Evolutionary conservation across 2,113 vertebrate genomes (phyloP).

Genomic region (Corythornis madagascariensis): DNA sequence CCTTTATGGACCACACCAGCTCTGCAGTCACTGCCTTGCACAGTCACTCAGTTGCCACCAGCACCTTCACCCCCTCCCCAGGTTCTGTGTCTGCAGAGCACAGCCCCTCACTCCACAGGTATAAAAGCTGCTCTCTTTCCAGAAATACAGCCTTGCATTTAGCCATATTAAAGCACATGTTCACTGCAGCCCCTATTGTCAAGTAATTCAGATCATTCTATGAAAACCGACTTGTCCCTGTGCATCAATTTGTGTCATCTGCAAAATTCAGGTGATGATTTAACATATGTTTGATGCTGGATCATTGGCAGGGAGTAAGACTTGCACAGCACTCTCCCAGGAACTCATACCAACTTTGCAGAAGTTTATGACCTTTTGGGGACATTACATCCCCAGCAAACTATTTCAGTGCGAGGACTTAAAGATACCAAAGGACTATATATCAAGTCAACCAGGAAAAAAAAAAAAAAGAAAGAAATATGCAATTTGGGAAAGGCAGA

Average conservation of each 20-base stretch:
- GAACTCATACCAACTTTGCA: neutral
- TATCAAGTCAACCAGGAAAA: neutral
- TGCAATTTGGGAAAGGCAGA: neutral
- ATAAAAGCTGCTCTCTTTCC: neutral
- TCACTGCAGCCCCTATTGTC: neutral
- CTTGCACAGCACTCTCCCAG: neutral
- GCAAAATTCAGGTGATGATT: neutral
- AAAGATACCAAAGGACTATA: neutral
- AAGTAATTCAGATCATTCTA: neutral
- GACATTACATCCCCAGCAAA: neutral
- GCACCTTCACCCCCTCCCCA: neutral
- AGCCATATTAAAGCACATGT: neutral
- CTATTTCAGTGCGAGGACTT: neutral
- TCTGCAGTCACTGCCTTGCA: neutral
- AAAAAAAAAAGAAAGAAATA: neutral
- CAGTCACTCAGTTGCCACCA: neutral
- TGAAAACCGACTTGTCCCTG: neutral
- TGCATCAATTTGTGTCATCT: neutral
- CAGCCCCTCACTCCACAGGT: neutral
- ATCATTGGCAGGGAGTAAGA: neutral
- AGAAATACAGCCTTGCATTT: neutral
- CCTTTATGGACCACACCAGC: accelerated
- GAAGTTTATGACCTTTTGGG: neutral
- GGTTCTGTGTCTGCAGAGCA: neutral
- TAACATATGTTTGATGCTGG: neutral